Evolutionary conservation across 2,113 vertebrate genomes (phyloP), one percentile per base, ranked within the genome.

Genomic region (Protobothrops mucrosquamatus): DNA sequence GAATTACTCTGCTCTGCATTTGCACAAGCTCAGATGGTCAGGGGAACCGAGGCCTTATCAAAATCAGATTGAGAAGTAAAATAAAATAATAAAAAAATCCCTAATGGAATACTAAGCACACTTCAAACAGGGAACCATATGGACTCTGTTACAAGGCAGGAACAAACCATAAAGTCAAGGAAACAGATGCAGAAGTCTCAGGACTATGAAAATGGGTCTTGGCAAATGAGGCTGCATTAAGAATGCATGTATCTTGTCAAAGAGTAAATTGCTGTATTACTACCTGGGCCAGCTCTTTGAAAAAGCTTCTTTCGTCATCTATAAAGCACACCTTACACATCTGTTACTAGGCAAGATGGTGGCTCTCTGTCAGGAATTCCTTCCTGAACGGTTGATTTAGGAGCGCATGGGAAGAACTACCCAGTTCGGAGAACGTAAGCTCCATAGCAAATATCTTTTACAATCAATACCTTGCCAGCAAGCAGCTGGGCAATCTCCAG

Each of bases 121-220:
- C 97, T 98, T 98, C 97, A 98, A 98, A 98, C 97, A 96, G 94
- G 43, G 94, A 95, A 93, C 93, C 97, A 98, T 98, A 98, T 98
- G 98, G 98, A 97, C 93, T 97, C 92, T 95, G 96, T 98, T 98
- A 98, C 92, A 93, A 93, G 94, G 96, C 94, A 92, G 93, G 97
- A 98, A 95, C 95, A 94, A 97, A 90, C 96, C 95, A 92, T 97
- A 97, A 97, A 96, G 94, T 95, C 93, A 34, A 93, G 6, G 92
- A 92, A 96, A 92, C 91, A 91, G 90, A 91, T 59, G 93, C 94
- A 57, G 93, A 93, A 92, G 94, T 93, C 95, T 95, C 93, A 93
- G 74, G 88, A 94, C 93, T 87, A 94, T 96, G 93, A 95, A 95
- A 96, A 52, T 94, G 48, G 2, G 91, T 91, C 94, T 96, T 96